Evolutionary conservation across 2,888 invertebrate genomes (phyloP).

Genomic region (Campaea margaritaria): DNA sequence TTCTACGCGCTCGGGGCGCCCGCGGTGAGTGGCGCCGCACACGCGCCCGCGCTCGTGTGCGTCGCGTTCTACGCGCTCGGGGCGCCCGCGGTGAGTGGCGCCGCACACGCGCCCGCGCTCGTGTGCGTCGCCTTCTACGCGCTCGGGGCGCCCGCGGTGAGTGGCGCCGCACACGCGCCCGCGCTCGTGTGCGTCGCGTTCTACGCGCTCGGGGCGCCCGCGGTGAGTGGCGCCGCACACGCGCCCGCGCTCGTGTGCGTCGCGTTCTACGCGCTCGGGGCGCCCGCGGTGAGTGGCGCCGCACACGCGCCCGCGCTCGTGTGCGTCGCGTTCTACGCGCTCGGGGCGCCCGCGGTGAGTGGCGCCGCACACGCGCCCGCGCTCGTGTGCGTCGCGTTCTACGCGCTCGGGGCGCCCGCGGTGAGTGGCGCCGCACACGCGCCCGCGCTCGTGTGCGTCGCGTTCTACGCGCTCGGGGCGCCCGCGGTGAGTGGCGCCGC

Average conservation of each 20-base stretch:
- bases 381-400: slow-evolving; percentile 93
- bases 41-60: neutral
- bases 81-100: too few relatives aligned
- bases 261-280: slow-evolving; percentile 91
- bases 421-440: slow-evolving; percentile 77
- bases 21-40: slow-evolving; percentile 84
- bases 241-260: slow-evolving; percentile 96
- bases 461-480: too few relatives aligned
- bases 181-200: too few relatives aligned
- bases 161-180: slow-evolving; percentile 36
- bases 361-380: slow-evolving; percentile 87
- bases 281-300: slow-evolving; percentile 89
- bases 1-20: slow-evolving; percentile 94
- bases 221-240: neutral
- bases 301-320: neutral
- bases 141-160: slow-evolving; percentile 93
- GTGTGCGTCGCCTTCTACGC: slow-evolving; percentile 93
- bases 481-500: too few relatives aligned
- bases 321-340: too few relatives aligned
- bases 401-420: slow-evolving; percentile 92
- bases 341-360: too few relatives aligned
- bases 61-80: too few relatives aligned
- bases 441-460: too few relatives aligned
- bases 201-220: too few relatives aligned
- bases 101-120: slow-evolving; percentile 89